Conservation (phyloP, 2,113 vertebrate species). For the Cebidichthys violaceus region DNA sequence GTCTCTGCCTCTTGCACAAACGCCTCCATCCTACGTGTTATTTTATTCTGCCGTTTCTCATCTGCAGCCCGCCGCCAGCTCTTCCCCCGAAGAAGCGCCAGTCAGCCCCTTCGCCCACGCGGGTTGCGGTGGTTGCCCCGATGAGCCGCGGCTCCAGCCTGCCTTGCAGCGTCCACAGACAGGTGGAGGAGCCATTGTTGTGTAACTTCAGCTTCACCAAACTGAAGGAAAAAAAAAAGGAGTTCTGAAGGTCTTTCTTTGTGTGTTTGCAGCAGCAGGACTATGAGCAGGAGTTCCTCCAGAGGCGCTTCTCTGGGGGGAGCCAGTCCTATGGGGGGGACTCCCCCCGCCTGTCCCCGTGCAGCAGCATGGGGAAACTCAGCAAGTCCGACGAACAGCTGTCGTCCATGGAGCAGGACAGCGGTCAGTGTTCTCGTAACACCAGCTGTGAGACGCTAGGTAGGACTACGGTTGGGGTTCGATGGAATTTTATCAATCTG, state of each 20-base stretch:
- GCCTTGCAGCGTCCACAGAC: conserved; percentile 92
- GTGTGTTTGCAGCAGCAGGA: conserved; percentile 82
- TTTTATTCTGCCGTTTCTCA: conserved; percentile 19
- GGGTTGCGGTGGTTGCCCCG: conserved; percentile 94
- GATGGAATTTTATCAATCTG: background rate
- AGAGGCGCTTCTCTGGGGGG: conserved; percentile 94
- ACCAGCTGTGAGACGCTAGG: conserved; percentile 99
- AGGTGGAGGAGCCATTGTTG: conserved; percentile 82
- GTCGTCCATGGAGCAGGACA: conserved; percentile 96
- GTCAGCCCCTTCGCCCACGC: conserved; percentile 93
- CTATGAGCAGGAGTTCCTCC: conserved; percentile 93
- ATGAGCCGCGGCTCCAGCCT: conserved; percentile 97
- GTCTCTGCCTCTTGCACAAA: background rate
- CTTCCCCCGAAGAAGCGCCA: conserved; percentile 96
- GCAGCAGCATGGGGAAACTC: conserved; percentile 96
- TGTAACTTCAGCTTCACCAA: background rate
- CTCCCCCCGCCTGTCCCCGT: conserved; percentile 94
- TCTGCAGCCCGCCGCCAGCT: conserved; percentile 86
- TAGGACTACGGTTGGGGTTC: conserved; percentile 67
- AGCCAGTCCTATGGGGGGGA: conserved; percentile 96
- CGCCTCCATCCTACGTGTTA: background rate
- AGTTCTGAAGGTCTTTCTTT: background rate
- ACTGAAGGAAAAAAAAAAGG: background rate
- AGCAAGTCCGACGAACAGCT: conserved; percentile 98
- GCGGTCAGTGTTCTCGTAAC: conserved; percentile 97